A percentile compares a stretch with the other conserved stretches of the same genome.
Evolutionary conservation across 2,888 invertebrate species (phyloP).

Genomic region (Ceriagrion tenellum): DNA sequence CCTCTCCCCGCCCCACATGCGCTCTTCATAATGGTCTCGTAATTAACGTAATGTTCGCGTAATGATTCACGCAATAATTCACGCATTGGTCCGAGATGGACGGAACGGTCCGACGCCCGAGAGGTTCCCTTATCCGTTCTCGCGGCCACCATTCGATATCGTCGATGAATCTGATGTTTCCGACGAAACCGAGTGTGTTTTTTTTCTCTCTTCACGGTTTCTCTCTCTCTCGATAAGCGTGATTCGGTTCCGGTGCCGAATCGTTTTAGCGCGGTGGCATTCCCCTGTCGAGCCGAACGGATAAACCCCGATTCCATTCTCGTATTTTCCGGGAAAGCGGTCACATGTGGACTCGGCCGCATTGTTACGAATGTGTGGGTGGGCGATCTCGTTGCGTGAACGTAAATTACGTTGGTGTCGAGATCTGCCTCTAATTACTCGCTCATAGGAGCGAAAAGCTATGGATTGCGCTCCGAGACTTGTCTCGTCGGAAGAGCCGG

Average conservation of each 20-base stretch:
- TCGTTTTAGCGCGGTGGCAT: not conserved
- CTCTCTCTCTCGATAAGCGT: not conserved
- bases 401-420: not conserved
- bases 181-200: not conserved
- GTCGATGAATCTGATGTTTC: not conserved
- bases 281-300: not conserved
- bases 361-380: not conserved
- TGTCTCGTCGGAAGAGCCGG: not conserved
- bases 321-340: not conserved
- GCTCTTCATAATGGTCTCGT: conserved; percentile 14
- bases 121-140: not conserved
- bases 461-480: not conserved
- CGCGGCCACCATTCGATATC: too few relatives aligned
- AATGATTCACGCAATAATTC: conserved; percentile 24
- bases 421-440: not conserved
- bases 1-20: not conserved
- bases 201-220: not conserved
- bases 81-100: not conserved
- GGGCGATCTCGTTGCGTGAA: not conserved
- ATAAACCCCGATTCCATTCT: not conserved
- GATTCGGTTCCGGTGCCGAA: not conserved
- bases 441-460: not conserved
- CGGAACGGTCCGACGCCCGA: not conserved
- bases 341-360: not conserved
- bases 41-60: conserved; percentile 23